These are phyloP conservation scores for Amphiprion clarkii DNA, from an alignment of 2,797 vertebrate genomes.

Conservation along the genomic window DNA sequence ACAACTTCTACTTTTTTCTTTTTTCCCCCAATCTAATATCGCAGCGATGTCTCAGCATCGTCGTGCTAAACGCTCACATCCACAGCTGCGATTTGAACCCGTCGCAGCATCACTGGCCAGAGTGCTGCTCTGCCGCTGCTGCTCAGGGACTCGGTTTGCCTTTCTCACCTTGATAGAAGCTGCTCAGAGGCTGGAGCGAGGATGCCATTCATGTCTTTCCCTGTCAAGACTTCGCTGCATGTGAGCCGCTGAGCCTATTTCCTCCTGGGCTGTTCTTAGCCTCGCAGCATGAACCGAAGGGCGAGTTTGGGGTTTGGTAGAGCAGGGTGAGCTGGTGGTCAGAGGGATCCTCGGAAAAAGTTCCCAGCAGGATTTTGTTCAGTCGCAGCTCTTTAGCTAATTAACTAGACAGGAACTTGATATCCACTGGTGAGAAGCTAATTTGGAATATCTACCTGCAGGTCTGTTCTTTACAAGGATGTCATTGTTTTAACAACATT, in stretches of 20 bases:
- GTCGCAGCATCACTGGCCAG: conserved; percentile 15
- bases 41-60: conserved; percentile 8
- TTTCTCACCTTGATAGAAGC: conserved; percentile 60
- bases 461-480: neutral
- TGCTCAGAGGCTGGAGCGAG: conserved; percentile 38
- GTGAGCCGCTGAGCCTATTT: conserved; percentile 19
- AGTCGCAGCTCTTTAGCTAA: neutral
- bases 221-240: conserved; percentile 42
- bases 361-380: conserved; percentile 3
- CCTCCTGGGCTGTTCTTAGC: conserved; percentile 20
- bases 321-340: neutral
- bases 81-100: conserved; percentile 42
- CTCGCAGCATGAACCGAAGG: conserved; percentile 17
- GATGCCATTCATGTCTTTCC: conserved; percentile 40
- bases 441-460: no score
- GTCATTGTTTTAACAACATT: neutral
- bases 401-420: neutral
- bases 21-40: conserved; percentile 10
- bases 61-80: conserved; percentile 28
- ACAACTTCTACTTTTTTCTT: conserved; percentile 27
- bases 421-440: neutral
- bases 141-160: conserved; percentile 35
- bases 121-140: conserved; percentile 35
- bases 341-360: conserved; percentile 6
- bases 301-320: conserved; percentile 19